Evolutionary conservation across 2,113 vertebrate genomes (phyloP).

Genomic region (Gymnobelideus leadbeateri): DNA sequence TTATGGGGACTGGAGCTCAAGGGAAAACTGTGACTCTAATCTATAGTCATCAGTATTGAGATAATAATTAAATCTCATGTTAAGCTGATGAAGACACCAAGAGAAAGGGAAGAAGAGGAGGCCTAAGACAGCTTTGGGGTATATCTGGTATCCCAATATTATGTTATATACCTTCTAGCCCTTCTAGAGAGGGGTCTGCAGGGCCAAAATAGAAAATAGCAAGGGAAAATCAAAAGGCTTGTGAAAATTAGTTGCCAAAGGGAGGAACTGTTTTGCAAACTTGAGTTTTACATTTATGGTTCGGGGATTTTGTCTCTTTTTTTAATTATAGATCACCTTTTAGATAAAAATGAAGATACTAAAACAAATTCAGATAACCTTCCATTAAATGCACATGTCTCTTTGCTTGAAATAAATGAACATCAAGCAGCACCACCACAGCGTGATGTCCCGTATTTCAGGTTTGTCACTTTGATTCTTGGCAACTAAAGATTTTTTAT

Average conservation of each 20-base stretch:
- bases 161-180: not conserved
- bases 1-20: not conserved
- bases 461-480: not conserved
- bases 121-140: not conserved
- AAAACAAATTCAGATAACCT: not conserved
- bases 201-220: not conserved
- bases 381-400: not conserved
- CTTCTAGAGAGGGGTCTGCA: no score
- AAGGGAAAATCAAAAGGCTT: not conserved
- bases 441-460: not conserved
- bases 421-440: not conserved
- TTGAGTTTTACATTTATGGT: not conserved
- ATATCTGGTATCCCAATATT: not conserved
- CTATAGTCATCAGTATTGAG: not conserved
- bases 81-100: not conserved
- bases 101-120: not conserved
- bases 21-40: not conserved
- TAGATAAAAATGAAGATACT: not conserved
- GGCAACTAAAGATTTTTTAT: not conserved
- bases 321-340: not conserved
- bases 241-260: not conserved
- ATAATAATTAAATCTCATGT: not conserved
- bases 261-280: not conserved
- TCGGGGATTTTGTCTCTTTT: not conserved
- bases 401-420: not conserved